Percentiles rank a stretch among this genome's conserved stretches.
These are phyloP conservation scores for Pycnomerus fuliginosus DNA, from an alignment of 2,888 invertebrate genomes.

Conservation along the genomic window DNA sequence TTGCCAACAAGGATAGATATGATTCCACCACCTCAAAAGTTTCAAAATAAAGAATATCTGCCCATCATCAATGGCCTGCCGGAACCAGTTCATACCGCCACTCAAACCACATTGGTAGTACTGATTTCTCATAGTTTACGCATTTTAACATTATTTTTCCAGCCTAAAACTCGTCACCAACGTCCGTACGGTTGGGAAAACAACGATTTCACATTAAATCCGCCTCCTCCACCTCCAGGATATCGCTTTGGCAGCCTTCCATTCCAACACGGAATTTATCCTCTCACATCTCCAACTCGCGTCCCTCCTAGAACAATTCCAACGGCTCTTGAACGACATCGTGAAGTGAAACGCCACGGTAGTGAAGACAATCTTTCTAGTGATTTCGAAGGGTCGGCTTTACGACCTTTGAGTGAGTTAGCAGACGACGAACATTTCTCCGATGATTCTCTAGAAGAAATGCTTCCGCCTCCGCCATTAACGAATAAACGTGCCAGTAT, in stretches of 20 bases:
- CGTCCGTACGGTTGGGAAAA: conserved; percentile 73
- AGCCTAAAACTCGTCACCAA: conserved; percentile 76
- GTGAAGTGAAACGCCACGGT: conserved; percentile 68
- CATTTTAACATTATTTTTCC: conserved; percentile 38
- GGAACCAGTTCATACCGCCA: conserved; percentile 64
- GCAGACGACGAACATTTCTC: conserved; percentile 70
- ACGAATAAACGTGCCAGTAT: conserved; percentile 75
- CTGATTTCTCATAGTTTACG: conserved; percentile 5
- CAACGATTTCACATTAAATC: conserved; percentile 51
- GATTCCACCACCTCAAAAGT: conserved; percentile 52
- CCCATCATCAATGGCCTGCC: conserved; percentile 39
- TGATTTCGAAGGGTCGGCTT: conserved; percentile 44
- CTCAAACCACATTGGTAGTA: conserved; percentile 78
- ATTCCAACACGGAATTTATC: conserved; percentile 64
- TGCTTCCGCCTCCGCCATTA: conserved; percentile 64
- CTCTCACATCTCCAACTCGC: conserved; percentile 54
- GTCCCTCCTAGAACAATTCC: conserved; percentile 68
- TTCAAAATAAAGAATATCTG: conserved; percentile 43
- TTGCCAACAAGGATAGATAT: conserved; percentile 43
- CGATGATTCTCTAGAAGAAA: conserved; percentile 80
- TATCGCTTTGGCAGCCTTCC: conserved; percentile 69
- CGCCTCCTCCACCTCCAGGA: conserved; percentile 62
- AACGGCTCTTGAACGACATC: conserved; percentile 72
- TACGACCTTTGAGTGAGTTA: conserved; percentile 46
- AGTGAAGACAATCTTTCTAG: conserved; percentile 50